Conservation (phyloP, 2,797 vertebrate genomes). For the Tiaroga cobitis region DNA sequence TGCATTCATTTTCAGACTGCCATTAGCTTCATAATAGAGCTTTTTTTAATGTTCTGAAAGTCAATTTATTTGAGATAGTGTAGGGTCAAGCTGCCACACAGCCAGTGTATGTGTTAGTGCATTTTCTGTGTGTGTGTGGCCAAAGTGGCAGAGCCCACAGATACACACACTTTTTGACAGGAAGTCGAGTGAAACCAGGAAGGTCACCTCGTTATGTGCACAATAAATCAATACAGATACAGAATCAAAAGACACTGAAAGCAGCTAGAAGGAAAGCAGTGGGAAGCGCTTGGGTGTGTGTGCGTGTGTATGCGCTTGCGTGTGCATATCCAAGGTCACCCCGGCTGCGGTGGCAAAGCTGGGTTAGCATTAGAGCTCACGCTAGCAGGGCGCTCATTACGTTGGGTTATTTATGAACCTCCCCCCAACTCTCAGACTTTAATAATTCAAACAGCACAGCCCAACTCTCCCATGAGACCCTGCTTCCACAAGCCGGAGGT, state of each 20-base stretch:
- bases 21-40: slow-evolving; percentile 46
- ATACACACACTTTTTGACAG: not conserved
- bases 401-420: slow-evolving; percentile 76
- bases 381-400: slow-evolving; percentile 67
- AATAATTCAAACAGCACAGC: slow-evolving; percentile 79
- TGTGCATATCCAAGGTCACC: slow-evolving; percentile 52
- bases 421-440: slow-evolving; percentile 65
- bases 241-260: slow-evolving; percentile 19
- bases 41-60: slow-evolving; percentile 30
- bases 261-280: not conserved
- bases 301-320: not conserved
- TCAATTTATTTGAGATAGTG: slow-evolving; percentile 37
- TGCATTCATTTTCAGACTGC: slow-evolving; percentile 23
- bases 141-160: no score
- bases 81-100: not conserved
- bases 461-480: slow-evolving; percentile 75
- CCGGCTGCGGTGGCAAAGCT: not conserved
- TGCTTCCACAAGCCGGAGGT: slow-evolving; percentile 79
- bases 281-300: not conserved
- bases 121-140: not conserved
- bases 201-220: slow-evolving; percentile 47
- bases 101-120: not conserved
- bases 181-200: slow-evolving; percentile 26
- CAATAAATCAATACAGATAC: slow-evolving; percentile 49
- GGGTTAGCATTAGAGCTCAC: slow-evolving; percentile 51